Percentiles rank a stretch among this genome's conserved stretches.
phyloP scores from a whole-genome alignment of 2,888 invertebrate genomes.

The Meliscaeva auricollis region DNA sequence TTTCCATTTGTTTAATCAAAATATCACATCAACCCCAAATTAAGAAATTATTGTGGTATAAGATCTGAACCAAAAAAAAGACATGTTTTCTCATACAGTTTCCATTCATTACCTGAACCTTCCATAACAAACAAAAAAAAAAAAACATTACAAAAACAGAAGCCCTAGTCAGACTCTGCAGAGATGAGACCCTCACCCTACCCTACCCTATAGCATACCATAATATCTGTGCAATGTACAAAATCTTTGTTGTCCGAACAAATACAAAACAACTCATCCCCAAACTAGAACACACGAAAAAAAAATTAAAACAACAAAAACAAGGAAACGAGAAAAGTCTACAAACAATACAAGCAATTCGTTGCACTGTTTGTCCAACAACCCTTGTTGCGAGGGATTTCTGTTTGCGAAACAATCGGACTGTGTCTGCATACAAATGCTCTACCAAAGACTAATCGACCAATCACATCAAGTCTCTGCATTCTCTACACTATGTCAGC shows the following conservation, averaged over 20 bases:
- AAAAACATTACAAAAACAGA: slow-evolving; percentile 44
- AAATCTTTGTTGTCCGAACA: slow-evolving; percentile 68
- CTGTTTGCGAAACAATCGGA: slow-evolving; percentile 72
- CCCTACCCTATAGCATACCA: slow-evolving; percentile 10
- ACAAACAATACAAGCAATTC: slow-evolving; percentile 75
- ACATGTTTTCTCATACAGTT: slow-evolving; percentile 29
- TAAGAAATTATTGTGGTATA: slow-evolving; percentile 52
- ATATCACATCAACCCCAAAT: slow-evolving; percentile 72
- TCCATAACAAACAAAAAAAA: slow-evolving; percentile 10
- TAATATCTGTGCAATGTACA: slow-evolving; percentile 52
- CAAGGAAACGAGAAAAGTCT: slow-evolving; percentile 73
- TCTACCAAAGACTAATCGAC: slow-evolving; percentile 61
- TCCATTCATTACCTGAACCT: slow-evolving; percentile 62
- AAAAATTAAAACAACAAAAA: slow-evolving; percentile 50
- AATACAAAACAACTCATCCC: slow-evolving; percentile 66
- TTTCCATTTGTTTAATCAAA: slow-evolving; percentile 70
- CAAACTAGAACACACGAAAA: slow-evolving; percentile 45
- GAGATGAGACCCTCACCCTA: slow-evolving; percentile 30
- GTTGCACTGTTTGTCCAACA: slow-evolving; percentile 73
- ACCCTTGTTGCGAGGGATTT: slow-evolving; percentile 73
- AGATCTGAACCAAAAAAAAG: slow-evolving; percentile 21
- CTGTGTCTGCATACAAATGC: slow-evolving; percentile 65
- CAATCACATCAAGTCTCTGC: slow-evolving; percentile 52
- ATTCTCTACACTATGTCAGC: slow-evolving; percentile 54
- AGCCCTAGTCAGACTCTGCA: slow-evolving; percentile 32